Evolutionary conservation across 2,113 vertebrate genomes (phyloP).

Genomic region (Sceloporus undulatus): DNA sequence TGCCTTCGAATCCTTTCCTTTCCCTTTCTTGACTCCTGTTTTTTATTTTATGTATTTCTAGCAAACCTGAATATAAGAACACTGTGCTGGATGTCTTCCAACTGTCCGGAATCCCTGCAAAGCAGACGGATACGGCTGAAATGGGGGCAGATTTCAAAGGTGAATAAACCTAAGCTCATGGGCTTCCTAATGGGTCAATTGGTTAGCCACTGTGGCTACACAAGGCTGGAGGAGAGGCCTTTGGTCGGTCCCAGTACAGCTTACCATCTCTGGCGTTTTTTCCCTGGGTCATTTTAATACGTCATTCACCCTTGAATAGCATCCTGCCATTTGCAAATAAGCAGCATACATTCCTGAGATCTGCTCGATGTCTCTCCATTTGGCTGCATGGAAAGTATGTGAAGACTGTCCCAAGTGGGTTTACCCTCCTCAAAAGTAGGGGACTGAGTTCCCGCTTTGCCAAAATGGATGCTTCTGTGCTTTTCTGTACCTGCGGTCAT

Average conservation of each 20-base stretch:
- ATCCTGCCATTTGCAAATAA: background rate
- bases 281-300: background rate
- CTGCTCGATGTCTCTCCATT: background rate
- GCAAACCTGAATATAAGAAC: conserved; percentile 83
- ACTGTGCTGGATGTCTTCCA: conserved; percentile 86
- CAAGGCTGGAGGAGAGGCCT: too few relatives aligned
- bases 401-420: background rate
- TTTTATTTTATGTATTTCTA: conserved; percentile 55
- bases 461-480: background rate
- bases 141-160: conserved; percentile 75
- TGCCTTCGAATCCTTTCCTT: background rate
- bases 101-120: conserved; percentile 81
- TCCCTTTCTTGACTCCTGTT: background rate
- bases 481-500: fast-evolving
- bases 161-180: conserved; percentile 37
- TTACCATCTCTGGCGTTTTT: too few relatives aligned
- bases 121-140: conserved; percentile 74
- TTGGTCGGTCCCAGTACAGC: too few relatives aligned
- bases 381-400: background rate
- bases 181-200: too few relatives aligned
- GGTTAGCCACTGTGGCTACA: too few relatives aligned
- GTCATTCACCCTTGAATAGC: too few relatives aligned
- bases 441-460: background rate
- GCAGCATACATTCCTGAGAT: too few relatives aligned
- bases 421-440: background rate